Conservation (phyloP, 1,140 invertebrate genomes). For the Contarinia nasturtii region DNA sequence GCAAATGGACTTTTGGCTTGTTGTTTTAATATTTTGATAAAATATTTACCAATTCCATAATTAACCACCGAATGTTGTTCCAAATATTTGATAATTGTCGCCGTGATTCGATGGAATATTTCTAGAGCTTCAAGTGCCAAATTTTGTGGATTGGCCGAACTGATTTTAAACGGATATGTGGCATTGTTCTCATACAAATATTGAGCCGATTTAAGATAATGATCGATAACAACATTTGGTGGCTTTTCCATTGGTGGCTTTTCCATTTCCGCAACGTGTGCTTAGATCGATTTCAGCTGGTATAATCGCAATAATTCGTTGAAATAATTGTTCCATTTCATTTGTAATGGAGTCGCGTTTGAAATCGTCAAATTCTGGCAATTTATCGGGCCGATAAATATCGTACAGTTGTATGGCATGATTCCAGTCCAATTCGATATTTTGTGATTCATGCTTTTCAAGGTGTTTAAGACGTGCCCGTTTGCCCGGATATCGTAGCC, state of each 20-base stretch:
- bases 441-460: constrained; percentile 55
- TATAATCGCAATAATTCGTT: constrained; percentile 50
- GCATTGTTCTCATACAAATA: constrained; percentile 63
- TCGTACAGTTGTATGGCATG: constrained; percentile 59
- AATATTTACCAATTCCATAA: constrained; percentile 24
- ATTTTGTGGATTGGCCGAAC: constrained; percentile 62
- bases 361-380: constrained; percentile 57
- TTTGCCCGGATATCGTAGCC: constrained; percentile 59
- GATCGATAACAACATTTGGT: constrained; percentile 50
- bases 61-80: constrained; percentile 34
- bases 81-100: constrained; percentile 67
- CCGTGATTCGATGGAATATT: constrained; percentile 64
- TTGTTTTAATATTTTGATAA: constrained; percentile 21
- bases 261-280: constrained; percentile 32
- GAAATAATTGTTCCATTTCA: constrained; percentile 59
- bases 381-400: constrained; percentile 56
- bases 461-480: constrained; percentile 52
- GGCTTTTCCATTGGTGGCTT: too few relatives aligned
- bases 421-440: constrained; percentile 58
- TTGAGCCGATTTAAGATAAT: constrained; percentile 53
- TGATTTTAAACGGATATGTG: constrained; percentile 68
- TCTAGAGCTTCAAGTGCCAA: constrained; percentile 80
- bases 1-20: constrained; percentile 25
- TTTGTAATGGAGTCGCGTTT: constrained; percentile 45
- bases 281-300: constrained; percentile 44